Base-by-base conservation (phyloP, 2,113 vertebrate genomes). In the western clawed frog (Xenopus tropicalis) region DNA sequence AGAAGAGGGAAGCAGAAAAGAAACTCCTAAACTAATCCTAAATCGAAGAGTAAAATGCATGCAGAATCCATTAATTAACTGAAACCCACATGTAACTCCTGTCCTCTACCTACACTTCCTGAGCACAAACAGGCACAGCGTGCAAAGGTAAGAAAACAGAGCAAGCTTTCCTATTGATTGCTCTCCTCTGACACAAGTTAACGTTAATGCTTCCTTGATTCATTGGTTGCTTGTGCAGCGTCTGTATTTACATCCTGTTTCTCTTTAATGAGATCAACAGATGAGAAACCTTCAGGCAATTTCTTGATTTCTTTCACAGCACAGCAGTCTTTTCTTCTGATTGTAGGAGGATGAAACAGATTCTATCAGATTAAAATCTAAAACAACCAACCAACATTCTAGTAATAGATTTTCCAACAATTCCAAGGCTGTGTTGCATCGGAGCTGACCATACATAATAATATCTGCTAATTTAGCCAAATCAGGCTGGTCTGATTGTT, bases 191-290 rank as follows among this genome's bases (percentile, higher is more conserved):
- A 61, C 57, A 46, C 11, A 52, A 46, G 25, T 43, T 76, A 69
- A 69, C 10, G 9, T 63, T 63, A 24, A 42, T 21, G 66, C 23
- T 56, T 43, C 46, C 58, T 22, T 69, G 17, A 61, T 56, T 56
- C 73, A 62, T 22, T 52, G 59, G 58, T 61, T 63, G 48, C 14
- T 29, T 46, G 25, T 62, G 25, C 17, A 44, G 11, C 29, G 43
- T 61, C 72, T 63, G 21, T 69, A 58, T 76, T 76, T 76, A 69
- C 29, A 69, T 69, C 73, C 73, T 76, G 73, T 76, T 76, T 63
- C 66, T 23, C 13, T 69, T 46, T 76, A 56, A 69, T 76, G 66
- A 63, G 58, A 25, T 63, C 37, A 76, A 63, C 73, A 76, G 73
- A 76, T 57, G 59, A 76, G 14, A 42, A 9, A 29, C 54, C 29